Percentiles rank a stretch among this genome's conserved stretches.
Conservation (phyloP, 2,113 vertebrate species). For the Ameiurus melas region DNA sequence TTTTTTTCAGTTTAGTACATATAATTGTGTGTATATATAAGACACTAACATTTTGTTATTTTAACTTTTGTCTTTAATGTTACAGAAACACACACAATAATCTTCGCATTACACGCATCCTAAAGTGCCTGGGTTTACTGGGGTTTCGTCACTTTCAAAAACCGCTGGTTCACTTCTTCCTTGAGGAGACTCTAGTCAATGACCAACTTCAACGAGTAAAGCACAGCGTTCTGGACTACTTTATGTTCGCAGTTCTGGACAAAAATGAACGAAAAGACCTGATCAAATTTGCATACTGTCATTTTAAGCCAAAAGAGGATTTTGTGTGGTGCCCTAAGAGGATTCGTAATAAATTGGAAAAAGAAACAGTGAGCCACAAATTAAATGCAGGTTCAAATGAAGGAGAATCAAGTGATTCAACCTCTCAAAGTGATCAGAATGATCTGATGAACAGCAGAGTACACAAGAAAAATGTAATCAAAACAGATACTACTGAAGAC, state of each 20-base stretch:
- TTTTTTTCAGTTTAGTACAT: not conserved
- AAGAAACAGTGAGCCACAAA: not conserved
- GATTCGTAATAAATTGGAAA: conserved; percentile 55
- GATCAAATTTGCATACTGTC: conserved; percentile 76
- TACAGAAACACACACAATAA: conserved; percentile 86
- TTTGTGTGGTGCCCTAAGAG: conserved; percentile 86
- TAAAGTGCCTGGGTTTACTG: conserved; percentile 90
- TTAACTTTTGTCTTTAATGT: conserved; percentile 16
- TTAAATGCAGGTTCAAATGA: not conserved
- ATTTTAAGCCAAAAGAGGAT: conserved; percentile 64
- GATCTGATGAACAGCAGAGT: not conserved
- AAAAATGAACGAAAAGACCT: conserved; percentile 72
- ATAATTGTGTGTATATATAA: not conserved
- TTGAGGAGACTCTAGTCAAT: conserved; percentile 78
- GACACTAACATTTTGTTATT: not conserved
- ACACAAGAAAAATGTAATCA: not conserved
- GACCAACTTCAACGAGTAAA: conserved; percentile 70
- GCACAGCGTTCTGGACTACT: conserved; percentile 88
- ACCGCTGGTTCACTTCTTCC: conserved; percentile 87
- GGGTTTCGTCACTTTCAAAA: conserved; percentile 79
- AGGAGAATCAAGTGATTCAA: not conserved
- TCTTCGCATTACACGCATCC: conserved; percentile 88
- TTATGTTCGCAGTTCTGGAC: conserved; percentile 82
- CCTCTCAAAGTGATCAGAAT: not conserved
- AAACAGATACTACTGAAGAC: not conserved